Evolutionary conservation across 2,888 invertebrate species (phyloP).

Genomic region (Unio pictorum): DNA sequence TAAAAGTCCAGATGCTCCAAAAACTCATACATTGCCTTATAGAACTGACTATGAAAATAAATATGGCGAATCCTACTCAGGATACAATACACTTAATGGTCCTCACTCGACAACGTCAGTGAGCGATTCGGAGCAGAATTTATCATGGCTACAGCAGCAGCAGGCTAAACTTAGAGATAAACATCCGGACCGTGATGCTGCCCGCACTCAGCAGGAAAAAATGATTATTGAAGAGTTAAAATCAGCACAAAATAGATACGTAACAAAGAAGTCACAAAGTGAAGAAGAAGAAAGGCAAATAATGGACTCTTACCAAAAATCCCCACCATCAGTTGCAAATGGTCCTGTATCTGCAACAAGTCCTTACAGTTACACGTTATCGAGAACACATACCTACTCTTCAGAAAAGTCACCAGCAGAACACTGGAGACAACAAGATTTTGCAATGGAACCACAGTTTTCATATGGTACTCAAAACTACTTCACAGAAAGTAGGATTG

Average conservation of each 20-base stretch:
- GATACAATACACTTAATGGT: slow-evolving; percentile 48
- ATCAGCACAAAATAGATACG: slow-evolving; percentile 67
- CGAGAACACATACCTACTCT: slow-evolving; percentile 42
- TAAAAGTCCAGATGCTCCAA: slow-evolving; percentile 28
- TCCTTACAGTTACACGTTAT: slow-evolving; percentile 42
- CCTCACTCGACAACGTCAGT: slow-evolving; percentile 21
- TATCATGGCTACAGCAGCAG: slow-evolving; percentile 69
- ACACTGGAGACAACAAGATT: slow-evolving; percentile 25
- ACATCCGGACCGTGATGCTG: slow-evolving; percentile 39
- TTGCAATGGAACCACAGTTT: slow-evolving; percentile 24
- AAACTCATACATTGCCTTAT: slow-evolving; percentile 53
- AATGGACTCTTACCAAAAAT: slow-evolving; percentile 37
- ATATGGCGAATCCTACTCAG: slow-evolving; percentile 35
- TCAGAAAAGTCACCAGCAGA: slow-evolving; percentile 40
- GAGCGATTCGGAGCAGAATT: slow-evolving; percentile 41
- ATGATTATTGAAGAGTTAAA: slow-evolving; percentile 82
- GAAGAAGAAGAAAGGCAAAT: slow-evolving; percentile 66
- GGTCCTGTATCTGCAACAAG: slow-evolving; percentile 46
- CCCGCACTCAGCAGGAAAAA: slow-evolving; percentile 76
- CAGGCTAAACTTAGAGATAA: slow-evolving; percentile 64
- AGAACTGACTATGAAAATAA: slow-evolving; percentile 62
- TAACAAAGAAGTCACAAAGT: slow-evolving; percentile 77
- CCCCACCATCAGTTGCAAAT: slow-evolving; percentile 36
- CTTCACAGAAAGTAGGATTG: slow-evolving; percentile 22
- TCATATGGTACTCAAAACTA: slow-evolving; percentile 32